These are phyloP conservation scores for Gastrophysa polygoni DNA, from an alignment of 2,888 invertebrate genomes.

Conservation along the genomic window DNA sequence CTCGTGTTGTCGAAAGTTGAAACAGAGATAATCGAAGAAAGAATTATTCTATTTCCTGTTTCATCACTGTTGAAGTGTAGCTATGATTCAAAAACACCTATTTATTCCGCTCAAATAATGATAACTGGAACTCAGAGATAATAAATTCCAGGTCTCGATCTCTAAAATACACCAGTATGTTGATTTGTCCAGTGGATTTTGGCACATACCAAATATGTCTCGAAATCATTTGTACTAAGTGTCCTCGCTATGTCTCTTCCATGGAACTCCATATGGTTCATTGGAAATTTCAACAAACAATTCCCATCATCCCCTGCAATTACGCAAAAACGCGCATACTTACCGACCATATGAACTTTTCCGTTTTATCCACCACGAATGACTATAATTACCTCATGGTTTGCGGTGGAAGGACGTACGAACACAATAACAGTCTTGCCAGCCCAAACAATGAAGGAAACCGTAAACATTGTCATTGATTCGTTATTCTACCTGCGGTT, in stretches of 20 bases:
- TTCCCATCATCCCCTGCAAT: conserved; percentile 29
- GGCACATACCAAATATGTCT: too few relatives aligned
- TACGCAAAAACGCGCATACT: conserved; percentile 19
- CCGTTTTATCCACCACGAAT: conserved; percentile 37
- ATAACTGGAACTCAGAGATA: too few relatives aligned
- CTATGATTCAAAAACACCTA: too few relatives aligned
- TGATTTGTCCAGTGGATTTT: too few relatives aligned
- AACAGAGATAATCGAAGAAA: too few relatives aligned
- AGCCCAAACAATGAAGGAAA: conserved; percentile 46
- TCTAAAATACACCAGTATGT: too few relatives aligned
- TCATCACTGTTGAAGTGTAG: too few relatives aligned
- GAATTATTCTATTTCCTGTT: too few relatives aligned
- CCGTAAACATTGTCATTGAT: conserved; percentile 50
- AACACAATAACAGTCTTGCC: conserved; percentile 41
- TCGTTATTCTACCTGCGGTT: conserved; percentile 37
- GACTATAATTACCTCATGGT: conserved; percentile 46
- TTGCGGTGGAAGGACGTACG: conserved; percentile 40
- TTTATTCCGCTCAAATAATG: too few relatives aligned
- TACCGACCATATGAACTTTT: conserved; percentile 16
- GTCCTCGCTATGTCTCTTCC: background rate
- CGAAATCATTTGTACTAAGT: background rate
- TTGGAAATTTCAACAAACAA: conserved; percentile 33
- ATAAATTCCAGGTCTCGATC: too few relatives aligned
- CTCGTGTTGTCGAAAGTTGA: too few relatives aligned
- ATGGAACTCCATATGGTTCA: conserved; percentile 9